Base-by-base conservation (phyloP, 2,113 vertebrate genomes). In the Amphiprion ocellaris region DNA sequence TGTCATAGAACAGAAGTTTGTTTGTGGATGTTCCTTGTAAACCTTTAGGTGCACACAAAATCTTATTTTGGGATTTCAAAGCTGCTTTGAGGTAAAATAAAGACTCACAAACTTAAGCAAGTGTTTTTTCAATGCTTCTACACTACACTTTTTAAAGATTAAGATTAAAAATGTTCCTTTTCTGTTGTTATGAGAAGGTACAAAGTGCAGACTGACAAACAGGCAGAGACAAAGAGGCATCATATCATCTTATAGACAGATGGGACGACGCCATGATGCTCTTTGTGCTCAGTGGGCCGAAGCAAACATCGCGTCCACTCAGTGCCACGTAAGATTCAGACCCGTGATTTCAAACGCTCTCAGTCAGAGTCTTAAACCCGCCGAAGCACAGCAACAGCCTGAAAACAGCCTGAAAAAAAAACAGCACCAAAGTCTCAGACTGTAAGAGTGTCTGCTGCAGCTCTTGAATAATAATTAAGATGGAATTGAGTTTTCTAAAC, bases 391-490 rank as follows among this genome's bases (percentile, higher is more conserved):
- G 76, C 72, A 73, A 52, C 46, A 76, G n/a, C 52, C 21, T 67
- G 24, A 61, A 60, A 41, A 53, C 39, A 63, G 41, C 41, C 37
- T 46, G 52, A 7, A 37, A 37, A 76, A 76, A 10, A 59, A 69
- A 41, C 3, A 52, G 62, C 30, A 61, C 26, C 46, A 73, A 72
- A 56, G 56, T 77, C 63, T 56, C 62, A 15, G 33, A 41, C 39
- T 28, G n/a, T 30, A 8, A 0, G 4, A 61, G 19, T 70, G 24
- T 71, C 66, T 80, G 19, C 75, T 63, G 78, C 73, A 33, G 70
- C 59, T 58, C 69, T 71, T 66, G 28, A 85, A 75, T 69, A 54
- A 66, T 55, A 79, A 82, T 77, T 77, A 77, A 71, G 41, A 75
- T 53, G 1, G 30, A 58, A 68, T 1, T 72, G 61, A 50, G 23